Evolutionary conservation across 2,797 vertebrate genomes (phyloP).

Genomic region (Eurystomus glaucurus): DNA sequence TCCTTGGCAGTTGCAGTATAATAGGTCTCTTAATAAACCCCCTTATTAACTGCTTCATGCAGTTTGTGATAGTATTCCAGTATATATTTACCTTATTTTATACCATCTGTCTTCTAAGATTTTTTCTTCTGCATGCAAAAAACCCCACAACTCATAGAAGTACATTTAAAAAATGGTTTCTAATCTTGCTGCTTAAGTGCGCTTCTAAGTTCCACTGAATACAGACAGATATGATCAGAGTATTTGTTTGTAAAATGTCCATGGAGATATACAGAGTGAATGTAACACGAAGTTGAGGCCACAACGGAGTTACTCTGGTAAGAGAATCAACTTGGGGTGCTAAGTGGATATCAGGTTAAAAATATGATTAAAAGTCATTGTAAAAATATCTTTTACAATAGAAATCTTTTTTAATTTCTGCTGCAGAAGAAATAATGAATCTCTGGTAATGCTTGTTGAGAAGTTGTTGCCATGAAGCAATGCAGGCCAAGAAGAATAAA

Average conservation of each 20-base stretch:
- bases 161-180: neutral
- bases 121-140: neutral
- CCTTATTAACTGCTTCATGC: neutral
- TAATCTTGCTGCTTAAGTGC: neutral
- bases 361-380: neutral
- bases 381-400: neutral
- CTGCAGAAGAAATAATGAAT: neutral
- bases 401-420: neutral
- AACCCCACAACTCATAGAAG: accelerated
- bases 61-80: neutral
- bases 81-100: neutral
- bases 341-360: neutral
- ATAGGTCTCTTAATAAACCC: neutral
- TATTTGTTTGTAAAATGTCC: neutral
- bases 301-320: neutral
- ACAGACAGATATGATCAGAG: neutral
- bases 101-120: neutral
- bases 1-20: neutral
- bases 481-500: neutral
- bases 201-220: neutral
- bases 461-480: neutral
- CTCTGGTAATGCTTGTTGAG: neutral
- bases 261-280: neutral
- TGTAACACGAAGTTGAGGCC: neutral
- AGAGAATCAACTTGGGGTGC: neutral